Base-by-base conservation (phyloP, 2,888 invertebrate genomes). In the Pachycephus smyrnensis region DNA sequence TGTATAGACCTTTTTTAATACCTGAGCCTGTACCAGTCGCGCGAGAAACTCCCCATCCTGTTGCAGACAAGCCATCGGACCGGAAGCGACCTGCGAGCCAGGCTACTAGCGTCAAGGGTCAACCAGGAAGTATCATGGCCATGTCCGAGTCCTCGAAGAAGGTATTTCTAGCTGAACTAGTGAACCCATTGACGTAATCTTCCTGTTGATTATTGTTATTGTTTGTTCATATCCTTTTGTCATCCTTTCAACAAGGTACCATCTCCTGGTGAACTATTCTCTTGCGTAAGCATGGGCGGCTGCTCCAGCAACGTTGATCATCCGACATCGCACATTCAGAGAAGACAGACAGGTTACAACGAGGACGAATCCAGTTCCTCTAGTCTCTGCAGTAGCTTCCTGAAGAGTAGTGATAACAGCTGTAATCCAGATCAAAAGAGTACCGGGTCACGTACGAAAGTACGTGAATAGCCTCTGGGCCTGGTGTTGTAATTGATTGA, bases 141-240 rank as follows among this genome's bases (percentile, higher is more conserved):
- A 91, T 93, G 86, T 94, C 94, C 35, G 94, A 94, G 85, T 92
- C 93, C 78, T 94, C 94, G 1, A 94, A 94, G 85, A 94, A 94
- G 88, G 93, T 91, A 75, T 74, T 32, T 23, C 1, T 23, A 23
- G 9, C 55, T 55, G 23, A 23, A 15, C 40, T 15, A 40, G 40
- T 40, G 6, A 40, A 55, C 23, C 55, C 23, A 55, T 23, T 23
- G 1, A 55, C 23, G 35, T 33, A 23, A 77, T 79, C 12, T 30
- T 40, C 32, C 55, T 68, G n/a, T 4, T 36, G 40, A 35, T 15
- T 76, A 30, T 37, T 32, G 1, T 55, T 37, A 68, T 73, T 80
- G 15, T 11, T 82, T 73, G 35, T 68, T 77, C 15, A 36, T 69
- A 76, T 6, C 23, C 31, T n/a, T 55, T 32, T 32, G 12, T 30